Evolutionary conservation across 2,888 invertebrate genomes (phyloP), one percentile per base, ranked within the genome.

Genomic region (Habrosyne pyritoides): DNA sequence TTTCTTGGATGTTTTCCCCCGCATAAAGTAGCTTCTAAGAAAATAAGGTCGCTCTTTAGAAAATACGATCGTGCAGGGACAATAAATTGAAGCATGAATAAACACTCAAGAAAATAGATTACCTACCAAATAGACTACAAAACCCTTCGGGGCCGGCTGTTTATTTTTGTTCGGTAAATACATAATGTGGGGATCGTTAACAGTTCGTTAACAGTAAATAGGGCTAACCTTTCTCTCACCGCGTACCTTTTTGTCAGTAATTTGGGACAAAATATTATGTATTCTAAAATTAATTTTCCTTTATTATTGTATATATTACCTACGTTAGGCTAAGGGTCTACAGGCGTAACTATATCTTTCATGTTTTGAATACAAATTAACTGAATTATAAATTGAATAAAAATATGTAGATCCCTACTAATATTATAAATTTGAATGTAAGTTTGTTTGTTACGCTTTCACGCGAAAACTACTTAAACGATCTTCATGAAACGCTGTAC

Each of bases 51-150:
- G 71, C 72, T 69, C 69, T 80, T 80, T 77, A 77, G 73, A 78
- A 81, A 81, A 81, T 83, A 83, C 82, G 79, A 73, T 76, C 79
- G 79, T 79, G 69, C 59, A 56, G 79, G 70, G 79, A 80, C 77
- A 81, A 83, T 83, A 82, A 83, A 83, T 83, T 79, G 81, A 74
- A 73, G 72, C 76, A 77, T 81, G 81, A 81, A 81, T 83, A 81
- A 79, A 83, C 78, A 82, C 77, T 79, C 73, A 59, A 67, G 71
- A 67, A 75, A 77, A 79, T 76, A 79, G 73, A 83, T 83, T 81
- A 79, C 76, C 71, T 67, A 69, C 50, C 18, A 18, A 50, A 26
- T 33, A 42, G 52, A 28, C 28, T 47, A 14, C 50, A 24, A 49
- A 48, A 22, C 33, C 42, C 24, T 55, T 24, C 52, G 50, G 50